Base-by-base conservation (phyloP, 2,888 invertebrate genomes). In the Ypsolopha scabrella region DNA sequence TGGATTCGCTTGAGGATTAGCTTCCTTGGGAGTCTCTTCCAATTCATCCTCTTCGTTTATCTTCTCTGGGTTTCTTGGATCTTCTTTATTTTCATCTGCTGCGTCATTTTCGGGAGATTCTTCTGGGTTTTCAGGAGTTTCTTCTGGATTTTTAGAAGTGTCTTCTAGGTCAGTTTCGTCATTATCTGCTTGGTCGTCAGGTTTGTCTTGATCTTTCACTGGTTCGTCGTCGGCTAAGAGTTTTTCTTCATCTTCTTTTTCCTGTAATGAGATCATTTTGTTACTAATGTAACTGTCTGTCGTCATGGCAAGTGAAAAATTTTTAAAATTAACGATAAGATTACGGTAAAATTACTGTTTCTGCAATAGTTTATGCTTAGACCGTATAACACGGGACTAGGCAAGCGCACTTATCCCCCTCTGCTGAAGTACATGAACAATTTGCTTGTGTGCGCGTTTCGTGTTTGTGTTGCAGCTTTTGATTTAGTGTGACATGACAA, bases 1-100 rank as follows among this genome's bases (percentile, higher is more conserved):
- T 1, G 85, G 85, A 58, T 86, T 86, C 1, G 88, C 83, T 59
- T 87, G 77, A 51, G 88, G 86, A 57, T 88, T 87, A 0, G 87
- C 72, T 48, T 87, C 83, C 38, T 76, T 78, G 24, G 76, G 72
- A 53, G 86, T 78, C 35, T 87, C 73, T 50, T 86, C 83, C 0
- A 75, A 64, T 53, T 78, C 70, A 59, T 86, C 85, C 52, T 81
- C 72, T 54, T 81, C 73, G 8, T 80, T 72, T 9, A 87, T 75
- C 38, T 79, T 72, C 9, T 83, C 80, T 6, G 73, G 74, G 43
- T 85, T 87, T 45, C 75, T 76, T 3, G 78, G 81, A 10, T 82
- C 70, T 52, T 83, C 74, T 39, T 79, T 65, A 6, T 70, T 71
- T 2, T 65, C 57, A 45, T 64, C 58, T 39, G 68, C 63, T 24